These are phyloP conservation scores for Campoletis raptor DNA, from an alignment of 2,888 invertebrate genomes.

Conservation along the genomic window DNA sequence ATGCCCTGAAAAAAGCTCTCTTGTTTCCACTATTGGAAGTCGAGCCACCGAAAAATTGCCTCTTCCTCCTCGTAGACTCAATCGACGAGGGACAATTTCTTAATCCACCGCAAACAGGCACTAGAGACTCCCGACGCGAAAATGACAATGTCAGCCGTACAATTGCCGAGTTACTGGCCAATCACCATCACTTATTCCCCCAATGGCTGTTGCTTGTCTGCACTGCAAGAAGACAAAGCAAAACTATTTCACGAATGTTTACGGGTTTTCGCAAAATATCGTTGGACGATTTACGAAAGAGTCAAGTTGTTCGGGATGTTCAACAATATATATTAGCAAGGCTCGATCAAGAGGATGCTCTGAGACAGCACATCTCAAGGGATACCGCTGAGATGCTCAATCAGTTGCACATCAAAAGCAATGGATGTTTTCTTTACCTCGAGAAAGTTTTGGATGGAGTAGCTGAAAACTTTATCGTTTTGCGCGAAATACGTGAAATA, in stretches of 20 bases:
- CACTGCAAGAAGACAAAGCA: slow-evolving; percentile 94
- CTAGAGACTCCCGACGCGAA: slow-evolving; percentile 85
- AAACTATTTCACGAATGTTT: slow-evolving; percentile 91
- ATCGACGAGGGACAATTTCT: slow-evolving; percentile 91
- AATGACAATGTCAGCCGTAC: slow-evolving; percentile 86
- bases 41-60: slow-evolving; percentile 93
- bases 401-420: slow-evolving; percentile 97
- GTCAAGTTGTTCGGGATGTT: slow-evolving; percentile 96
- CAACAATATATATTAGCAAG: slow-evolving; percentile 97
- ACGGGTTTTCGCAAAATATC: slow-evolving; percentile 96
- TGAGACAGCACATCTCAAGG: slow-evolving; percentile 94
- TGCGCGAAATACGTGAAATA: slow-evolving; percentile 96
- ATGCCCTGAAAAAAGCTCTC: slow-evolving; percentile 95
- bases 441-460: slow-evolving; percentile 96
- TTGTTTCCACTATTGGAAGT: slow-evolving; percentile 95
- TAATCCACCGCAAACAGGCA: slow-evolving; percentile 80
- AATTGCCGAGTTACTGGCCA: slow-evolving; percentile 93
- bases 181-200: slow-evolving; percentile 96
- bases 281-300: slow-evolving; percentile 95
- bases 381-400: slow-evolving; percentile 98
- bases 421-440: slow-evolving; percentile 95
- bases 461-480: slow-evolving; percentile 95
- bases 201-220: slow-evolving; percentile 96
- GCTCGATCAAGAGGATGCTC: slow-evolving; percentile 94
- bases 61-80: slow-evolving; percentile 95